Conservation (phyloP, 35 echinoderm and acorn worm species). For the Holothuria glaberrima region DNA sequence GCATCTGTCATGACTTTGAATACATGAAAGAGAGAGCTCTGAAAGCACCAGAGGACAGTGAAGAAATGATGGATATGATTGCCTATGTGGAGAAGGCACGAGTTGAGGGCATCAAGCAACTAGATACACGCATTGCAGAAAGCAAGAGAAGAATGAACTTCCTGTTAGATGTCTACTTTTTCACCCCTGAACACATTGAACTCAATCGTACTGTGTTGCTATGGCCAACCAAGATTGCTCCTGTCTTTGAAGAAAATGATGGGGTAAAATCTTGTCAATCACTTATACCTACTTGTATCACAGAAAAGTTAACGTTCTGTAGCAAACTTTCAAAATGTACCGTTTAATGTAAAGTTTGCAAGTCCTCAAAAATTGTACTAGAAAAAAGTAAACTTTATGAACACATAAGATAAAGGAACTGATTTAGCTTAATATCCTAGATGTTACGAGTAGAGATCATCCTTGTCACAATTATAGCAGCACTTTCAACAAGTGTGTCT, state of each 20-base stretch:
- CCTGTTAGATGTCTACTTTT: constrained; percentile 94
- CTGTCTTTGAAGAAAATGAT: constrained; percentile 97
- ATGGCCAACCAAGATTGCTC: constrained; percentile 87
- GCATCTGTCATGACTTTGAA: constrained; percentile 98
- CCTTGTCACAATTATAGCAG: no score
- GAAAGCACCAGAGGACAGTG: constrained; percentile 80
- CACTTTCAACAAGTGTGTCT: no score
- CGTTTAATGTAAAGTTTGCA: no score
- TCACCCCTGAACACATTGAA: constrained; percentile 88
- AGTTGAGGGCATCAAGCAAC: constrained; percentile 82
- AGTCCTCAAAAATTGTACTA: no score
- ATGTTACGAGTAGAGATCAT: no score
- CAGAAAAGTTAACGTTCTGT: background rate
- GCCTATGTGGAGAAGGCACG: constrained; percentile 93
- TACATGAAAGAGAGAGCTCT: constrained; percentile 92
- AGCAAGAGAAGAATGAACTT: constrained; percentile 84
- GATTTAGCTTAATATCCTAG: no score
- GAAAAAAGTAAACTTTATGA: no score
- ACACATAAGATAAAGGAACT: no score
- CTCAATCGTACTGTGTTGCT: constrained; percentile 84
- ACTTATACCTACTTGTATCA: background rate
- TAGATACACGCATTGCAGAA: constrained; percentile 77
- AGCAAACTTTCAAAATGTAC: no score
- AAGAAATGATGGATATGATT: constrained; percentile 97
- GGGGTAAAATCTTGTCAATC: constrained; percentile 59